Evolutionary conservation across 2,888 invertebrate genomes (phyloP).

Genomic region (Palloptera scutellata): DNA sequence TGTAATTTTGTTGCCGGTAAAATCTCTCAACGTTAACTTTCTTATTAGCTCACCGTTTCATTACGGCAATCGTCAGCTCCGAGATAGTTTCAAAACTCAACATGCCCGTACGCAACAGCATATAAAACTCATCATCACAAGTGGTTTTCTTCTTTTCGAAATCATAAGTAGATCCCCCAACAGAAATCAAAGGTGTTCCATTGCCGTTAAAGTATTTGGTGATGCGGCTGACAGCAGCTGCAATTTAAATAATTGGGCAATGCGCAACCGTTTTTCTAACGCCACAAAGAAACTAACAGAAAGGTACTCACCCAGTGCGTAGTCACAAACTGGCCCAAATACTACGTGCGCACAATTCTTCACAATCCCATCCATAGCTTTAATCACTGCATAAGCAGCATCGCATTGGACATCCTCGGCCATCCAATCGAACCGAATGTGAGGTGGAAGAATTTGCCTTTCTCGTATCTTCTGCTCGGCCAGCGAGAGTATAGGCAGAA

Average conservation of each 20-base stretch:
- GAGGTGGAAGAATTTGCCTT: constrained; percentile 68
- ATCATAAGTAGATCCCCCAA: constrained; percentile 82
- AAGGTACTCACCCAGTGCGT: constrained; percentile 75
- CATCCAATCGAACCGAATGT: constrained; percentile 70
- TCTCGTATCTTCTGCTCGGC: constrained; percentile 69
- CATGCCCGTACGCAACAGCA: constrained; percentile 78
- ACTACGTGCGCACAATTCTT: constrained; percentile 79
- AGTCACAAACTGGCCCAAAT: constrained; percentile 84
- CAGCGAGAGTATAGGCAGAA: constrained; percentile 70
- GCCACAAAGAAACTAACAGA: background rate
- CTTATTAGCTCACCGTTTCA: constrained; percentile 70
- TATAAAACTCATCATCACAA: constrained; percentile 79
- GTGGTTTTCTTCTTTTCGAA: constrained; percentile 76
- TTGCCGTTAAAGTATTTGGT: constrained; percentile 79
- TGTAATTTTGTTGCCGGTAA: background rate
- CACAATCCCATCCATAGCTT: constrained; percentile 76
- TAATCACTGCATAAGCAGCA: constrained; percentile 75
- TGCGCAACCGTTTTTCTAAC: background rate
- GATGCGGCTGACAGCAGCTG: constrained; percentile 82
- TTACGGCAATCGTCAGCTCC: constrained; percentile 74
- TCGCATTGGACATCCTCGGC: constrained; percentile 78
- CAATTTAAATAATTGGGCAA: background rate
- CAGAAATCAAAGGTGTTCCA: constrained; percentile 79
- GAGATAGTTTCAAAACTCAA: constrained; percentile 78
- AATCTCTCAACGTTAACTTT: background rate